Evolutionary conservation across 2,888 invertebrate species (phyloP).

Genomic region (Phyllotreta cruciferae): DNA sequence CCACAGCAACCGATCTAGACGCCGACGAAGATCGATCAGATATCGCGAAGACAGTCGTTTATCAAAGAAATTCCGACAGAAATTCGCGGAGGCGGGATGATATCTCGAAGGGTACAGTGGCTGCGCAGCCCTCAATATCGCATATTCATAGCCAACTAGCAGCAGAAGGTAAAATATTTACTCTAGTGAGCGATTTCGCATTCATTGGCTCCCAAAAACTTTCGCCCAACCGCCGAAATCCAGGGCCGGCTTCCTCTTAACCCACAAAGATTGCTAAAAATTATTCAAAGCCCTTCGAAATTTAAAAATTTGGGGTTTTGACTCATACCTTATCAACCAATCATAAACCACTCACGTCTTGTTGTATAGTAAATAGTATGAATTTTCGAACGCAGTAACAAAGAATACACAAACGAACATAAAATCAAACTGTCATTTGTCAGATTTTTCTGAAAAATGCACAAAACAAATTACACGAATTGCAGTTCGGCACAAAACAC

Average conservation of each 20-base stretch:
- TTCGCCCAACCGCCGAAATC: neutral
- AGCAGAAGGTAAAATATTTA: slow-evolving; percentile 27
- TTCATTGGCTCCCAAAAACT: slow-evolving; percentile 22
- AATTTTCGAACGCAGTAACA: too few species aligned
- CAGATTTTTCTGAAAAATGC: too few species aligned
- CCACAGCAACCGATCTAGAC: neutral
- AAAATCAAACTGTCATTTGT: too few species aligned
- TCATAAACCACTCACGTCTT: too few species aligned
- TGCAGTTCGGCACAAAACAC: too few species aligned
- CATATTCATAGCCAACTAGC: slow-evolving; percentile 25
- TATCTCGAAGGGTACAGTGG: slow-evolving; percentile 1
- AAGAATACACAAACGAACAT: too few species aligned
- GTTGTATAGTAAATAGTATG: too few species aligned
- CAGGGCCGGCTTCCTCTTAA: slow-evolving; percentile 1
- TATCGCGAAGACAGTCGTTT: slow-evolving; percentile 19
- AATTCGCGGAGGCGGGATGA: slow-evolving; percentile 13
- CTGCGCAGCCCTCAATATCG: slow-evolving; percentile 14
- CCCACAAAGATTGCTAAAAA: too few species aligned
- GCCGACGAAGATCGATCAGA: slow-evolving; percentile 19
- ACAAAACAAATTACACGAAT: too few species aligned
- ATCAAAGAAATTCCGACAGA: slow-evolving; percentile 25
- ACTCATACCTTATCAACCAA: too few species aligned
- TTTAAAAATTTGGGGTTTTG: too few species aligned
- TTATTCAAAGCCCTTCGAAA: too few species aligned
- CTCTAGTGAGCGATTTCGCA: slow-evolving; percentile 24